phyloP scores from a whole-genome alignment of 2,888 invertebrate species.

The Leptopterna dolabrata region DNA sequence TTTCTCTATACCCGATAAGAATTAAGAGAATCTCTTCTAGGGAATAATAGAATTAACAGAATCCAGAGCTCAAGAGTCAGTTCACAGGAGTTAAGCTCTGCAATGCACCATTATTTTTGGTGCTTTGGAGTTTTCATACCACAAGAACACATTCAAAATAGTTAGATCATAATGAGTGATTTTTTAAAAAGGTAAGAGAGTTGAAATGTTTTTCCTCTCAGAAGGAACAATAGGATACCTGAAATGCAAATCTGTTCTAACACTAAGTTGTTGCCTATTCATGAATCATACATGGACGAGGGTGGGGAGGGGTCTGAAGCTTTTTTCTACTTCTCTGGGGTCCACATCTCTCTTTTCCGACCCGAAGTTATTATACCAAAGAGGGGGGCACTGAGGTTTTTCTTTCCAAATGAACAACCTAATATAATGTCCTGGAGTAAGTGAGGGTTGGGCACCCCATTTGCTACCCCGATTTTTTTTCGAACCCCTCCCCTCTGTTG shows the following conservation, averaged over 20 bases:
- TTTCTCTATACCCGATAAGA: too few species aligned
- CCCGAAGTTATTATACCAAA: conserved; percentile 43
- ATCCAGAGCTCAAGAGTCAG: too few species aligned
- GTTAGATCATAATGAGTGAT: neutral
- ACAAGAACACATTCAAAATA: neutral
- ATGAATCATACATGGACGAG: conserved; percentile 33
- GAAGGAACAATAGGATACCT: conserved; percentile 21
- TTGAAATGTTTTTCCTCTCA: neutral
- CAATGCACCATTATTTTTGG: too few species aligned
- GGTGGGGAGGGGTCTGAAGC: neutral
- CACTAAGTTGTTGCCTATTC: conserved; percentile 41
- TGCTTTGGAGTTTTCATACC: too few species aligned
- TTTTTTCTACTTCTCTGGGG: conserved; percentile 19
- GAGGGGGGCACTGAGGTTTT: conserved; percentile 26
- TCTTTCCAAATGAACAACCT: conserved; percentile 51
- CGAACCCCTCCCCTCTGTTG: neutral
- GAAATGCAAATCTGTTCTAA: conserved; percentile 36
- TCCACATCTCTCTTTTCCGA: conserved; percentile 1
- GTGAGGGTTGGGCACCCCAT: conserved; percentile 18
- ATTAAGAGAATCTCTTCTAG: too few species aligned
- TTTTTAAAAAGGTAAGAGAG: neutral
- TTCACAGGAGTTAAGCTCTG: neutral
- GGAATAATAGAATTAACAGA: too few species aligned
- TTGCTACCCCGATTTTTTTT: conserved; percentile 40
- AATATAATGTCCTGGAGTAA: conserved; percentile 37